These are phyloP conservation scores for Trachythela sp. DNA, from an alignment of 64 coral and sea anemone species.

Conservation along the genomic window DNA sequence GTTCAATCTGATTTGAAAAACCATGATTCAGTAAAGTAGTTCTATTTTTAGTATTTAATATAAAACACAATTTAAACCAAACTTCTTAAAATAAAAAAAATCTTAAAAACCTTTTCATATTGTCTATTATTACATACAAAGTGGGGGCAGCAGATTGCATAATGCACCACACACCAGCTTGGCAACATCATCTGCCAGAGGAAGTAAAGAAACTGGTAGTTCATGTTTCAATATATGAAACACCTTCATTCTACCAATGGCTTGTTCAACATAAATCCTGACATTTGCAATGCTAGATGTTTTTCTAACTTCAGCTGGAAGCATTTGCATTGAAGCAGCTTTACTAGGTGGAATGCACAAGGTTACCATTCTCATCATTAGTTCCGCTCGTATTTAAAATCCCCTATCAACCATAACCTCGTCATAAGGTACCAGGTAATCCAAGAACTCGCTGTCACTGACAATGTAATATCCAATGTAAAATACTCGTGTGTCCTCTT, in stretches of 20 bases:
- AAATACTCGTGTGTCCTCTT: not conserved
- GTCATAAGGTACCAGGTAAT: not conserved
- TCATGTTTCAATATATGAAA: not conserved
- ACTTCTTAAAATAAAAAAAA: no score
- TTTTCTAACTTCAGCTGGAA: not conserved
- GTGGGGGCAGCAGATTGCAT: not conserved
- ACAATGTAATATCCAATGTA: no score
- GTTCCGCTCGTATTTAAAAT: not conserved
- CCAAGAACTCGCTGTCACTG: not conserved
- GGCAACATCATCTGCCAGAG: not conserved
- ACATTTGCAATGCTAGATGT: conserved; percentile 11
- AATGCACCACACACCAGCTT: not conserved
- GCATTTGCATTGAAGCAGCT: conserved; percentile 10
- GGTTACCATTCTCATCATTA: not conserved
- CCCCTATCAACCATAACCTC: conserved; percentile 6
- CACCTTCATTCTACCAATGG: no score
- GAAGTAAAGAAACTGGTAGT: not conserved
- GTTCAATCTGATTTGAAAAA: no score
- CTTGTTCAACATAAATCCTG: not conserved
- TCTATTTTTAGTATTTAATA: no score
- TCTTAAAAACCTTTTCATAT: no score
- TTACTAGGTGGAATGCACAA: not conserved
- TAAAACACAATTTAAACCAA: no score
- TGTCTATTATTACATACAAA: not conserved
- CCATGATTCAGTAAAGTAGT: no score